A percentile compares a stretch with the other conserved stretches of the same genome.
Evolutionary conservation across 2,797 vertebrate genomes (phyloP).

Genomic region (Micrastur ruficollis): DNA sequence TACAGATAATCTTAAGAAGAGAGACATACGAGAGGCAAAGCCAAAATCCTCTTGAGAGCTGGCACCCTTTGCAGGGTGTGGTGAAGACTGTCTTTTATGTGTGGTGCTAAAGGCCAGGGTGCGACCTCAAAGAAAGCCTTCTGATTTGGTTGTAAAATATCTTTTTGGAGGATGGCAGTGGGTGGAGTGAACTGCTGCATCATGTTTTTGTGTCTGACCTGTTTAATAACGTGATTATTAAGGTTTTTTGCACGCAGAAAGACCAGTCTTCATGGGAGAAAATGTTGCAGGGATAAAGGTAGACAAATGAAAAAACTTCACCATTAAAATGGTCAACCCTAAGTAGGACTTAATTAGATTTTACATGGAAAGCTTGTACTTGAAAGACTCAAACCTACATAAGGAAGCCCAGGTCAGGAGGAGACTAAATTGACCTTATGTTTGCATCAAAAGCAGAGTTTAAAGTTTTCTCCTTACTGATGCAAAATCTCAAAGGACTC

Average conservation of each 20-base stretch:
- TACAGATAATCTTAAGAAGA: slow-evolving; percentile 26
- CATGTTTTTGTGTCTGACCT: slow-evolving; percentile 54
- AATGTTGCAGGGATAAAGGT: not conserved
- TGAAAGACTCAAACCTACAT: not conserved
- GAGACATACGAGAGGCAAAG: not conserved
- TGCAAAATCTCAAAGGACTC: not conserved
- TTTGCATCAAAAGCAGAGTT: not conserved
- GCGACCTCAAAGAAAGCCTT: slow-evolving; percentile 65
- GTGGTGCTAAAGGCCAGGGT: slow-evolving; percentile 71
- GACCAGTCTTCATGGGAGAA: not conserved
- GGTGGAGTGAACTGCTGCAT: slow-evolving; percentile 62
- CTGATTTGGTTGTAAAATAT: slow-evolving; percentile 70
- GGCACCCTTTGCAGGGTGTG: slow-evolving; percentile 61
- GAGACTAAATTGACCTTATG: not conserved
- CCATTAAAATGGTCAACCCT: not conserved
- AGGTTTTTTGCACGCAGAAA: not conserved
- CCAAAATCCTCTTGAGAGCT: slow-evolving; percentile 52
- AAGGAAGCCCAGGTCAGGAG: not conserved
- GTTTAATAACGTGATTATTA: slow-evolving; percentile 39
- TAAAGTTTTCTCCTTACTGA: not conserved
- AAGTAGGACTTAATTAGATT: not conserved
- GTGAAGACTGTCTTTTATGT: slow-evolving; percentile 65
- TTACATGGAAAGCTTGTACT: not conserved
- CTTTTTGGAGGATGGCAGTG: slow-evolving; percentile 29
- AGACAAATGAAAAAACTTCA: not conserved